These are phyloP conservation scores for Dipus sagitta DNA, from an alignment of 2,797 vertebrate species.

Conservation along the genomic window DNA sequence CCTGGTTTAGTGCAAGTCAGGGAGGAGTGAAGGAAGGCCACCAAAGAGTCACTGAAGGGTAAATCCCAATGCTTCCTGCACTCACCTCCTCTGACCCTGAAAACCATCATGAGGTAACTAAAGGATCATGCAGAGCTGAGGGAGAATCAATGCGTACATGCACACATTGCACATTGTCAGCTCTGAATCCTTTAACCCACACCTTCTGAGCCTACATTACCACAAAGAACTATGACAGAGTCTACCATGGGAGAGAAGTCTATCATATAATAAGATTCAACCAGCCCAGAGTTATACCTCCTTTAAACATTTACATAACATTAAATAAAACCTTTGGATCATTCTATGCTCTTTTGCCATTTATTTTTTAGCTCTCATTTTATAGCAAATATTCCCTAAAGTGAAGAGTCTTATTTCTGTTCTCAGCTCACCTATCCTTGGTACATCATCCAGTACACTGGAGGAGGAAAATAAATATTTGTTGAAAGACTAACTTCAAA, in stretches of 20 bases:
- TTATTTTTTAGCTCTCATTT: constrained; percentile 29
- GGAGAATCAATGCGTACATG: background rate
- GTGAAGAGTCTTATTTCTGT: background rate
- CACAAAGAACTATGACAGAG: background rate
- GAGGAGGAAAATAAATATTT: constrained; percentile 45
- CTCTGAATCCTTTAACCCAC: background rate
- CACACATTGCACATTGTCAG: background rate
- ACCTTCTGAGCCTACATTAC: background rate
- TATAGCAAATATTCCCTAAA: background rate
- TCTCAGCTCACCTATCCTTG: background rate
- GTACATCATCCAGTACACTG: background rate
- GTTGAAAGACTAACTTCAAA: constrained; percentile 34
- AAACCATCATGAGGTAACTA: background rate
- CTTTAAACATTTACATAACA: background rate
- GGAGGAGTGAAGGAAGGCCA: background rate
- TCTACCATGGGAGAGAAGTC: background rate
- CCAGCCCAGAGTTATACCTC: background rate
- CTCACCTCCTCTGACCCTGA: background rate
- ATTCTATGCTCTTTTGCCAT: background rate
- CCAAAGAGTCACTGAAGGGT: background rate
- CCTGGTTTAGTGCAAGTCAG: background rate
- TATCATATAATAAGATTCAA: background rate
- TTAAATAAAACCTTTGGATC: background rate
- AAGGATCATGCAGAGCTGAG: background rate
- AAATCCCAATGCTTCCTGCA: background rate